These are phyloP conservation scores for Brenthis ino DNA, from an alignment of 2,888 invertebrate species.

Conservation along the genomic window DNA sequence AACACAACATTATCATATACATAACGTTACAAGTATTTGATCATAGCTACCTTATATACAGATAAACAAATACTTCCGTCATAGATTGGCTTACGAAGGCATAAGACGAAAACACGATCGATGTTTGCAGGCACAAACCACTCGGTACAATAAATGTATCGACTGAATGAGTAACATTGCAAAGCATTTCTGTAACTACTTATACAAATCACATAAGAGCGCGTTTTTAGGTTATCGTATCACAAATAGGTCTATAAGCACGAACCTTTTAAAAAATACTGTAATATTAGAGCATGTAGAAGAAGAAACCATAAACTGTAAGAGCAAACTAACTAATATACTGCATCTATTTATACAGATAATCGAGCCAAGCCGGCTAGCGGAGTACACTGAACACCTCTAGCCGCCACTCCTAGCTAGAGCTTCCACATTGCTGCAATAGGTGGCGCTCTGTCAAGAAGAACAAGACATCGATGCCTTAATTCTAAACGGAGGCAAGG, in stretches of 20 bases:
- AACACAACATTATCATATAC: background rate
- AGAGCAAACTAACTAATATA: constrained; percentile 34
- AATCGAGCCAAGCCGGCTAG: constrained; percentile 27
- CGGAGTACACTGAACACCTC: constrained; percentile 15
- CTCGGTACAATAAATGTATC: constrained; percentile 9
- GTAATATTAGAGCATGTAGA: constrained; percentile 9
- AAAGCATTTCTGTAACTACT: background rate
- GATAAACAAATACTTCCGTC: constrained; percentile 12
- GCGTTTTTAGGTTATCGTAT: background rate
- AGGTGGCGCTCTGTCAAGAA: constrained; percentile 27
- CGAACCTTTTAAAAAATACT: background rate
- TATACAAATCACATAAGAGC: background rate
- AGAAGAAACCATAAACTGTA: constrained; percentile 26
- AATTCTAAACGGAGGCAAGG: background rate
- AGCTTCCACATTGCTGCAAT: constrained; percentile 13
- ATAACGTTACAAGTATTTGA: background rate
- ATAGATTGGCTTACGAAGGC: constrained; percentile 4
- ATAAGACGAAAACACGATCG: constrained; percentile 19
- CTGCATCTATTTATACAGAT: constrained; percentile 39
- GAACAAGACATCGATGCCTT: background rate
- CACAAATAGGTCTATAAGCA: background rate
- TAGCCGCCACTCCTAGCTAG: constrained; percentile 3
- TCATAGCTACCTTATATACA: constrained; percentile 11
- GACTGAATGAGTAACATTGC: background rate
- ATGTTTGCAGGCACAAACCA: constrained; percentile 6